Evolutionary conservation across 2,113 vertebrate genomes (phyloP), one percentile per base, ranked within the genome.

Genomic region (Lagopus muta): DNA sequence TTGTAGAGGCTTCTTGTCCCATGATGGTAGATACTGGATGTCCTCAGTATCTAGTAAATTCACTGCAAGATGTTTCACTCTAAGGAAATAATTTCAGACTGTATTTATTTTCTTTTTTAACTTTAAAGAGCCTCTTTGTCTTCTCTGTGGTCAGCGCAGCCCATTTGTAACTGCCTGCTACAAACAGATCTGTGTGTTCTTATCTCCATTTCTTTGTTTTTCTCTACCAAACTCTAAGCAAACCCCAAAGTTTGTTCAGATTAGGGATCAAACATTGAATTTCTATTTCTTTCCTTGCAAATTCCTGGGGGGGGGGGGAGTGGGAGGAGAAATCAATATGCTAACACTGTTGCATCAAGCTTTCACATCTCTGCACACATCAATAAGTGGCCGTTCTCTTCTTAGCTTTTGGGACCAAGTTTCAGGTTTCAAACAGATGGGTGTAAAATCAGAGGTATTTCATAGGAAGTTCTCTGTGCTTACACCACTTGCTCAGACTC

Each of bases 231-330:
- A 82, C 50, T 79, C 48, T 89, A 94, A 95, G 93, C 66, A 92
- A 90, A 65, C 67, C 88, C 91, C 88, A 77, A 93, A 89, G 83
- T 95, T 94, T 82, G 58, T 82, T 95, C 77, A 79, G 71, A 89
- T 93, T 95, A 87, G 58, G 81, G 94, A 95, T 97, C 95, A 95
- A 95, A 96, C 48, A 34, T 52, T 71, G 71, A 87, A 74, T 95
- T 95, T 93, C 91, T 94, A 22, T 94, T 92, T 92, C 28, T 92
- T 90, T 94, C 81, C 83, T 85, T 20, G 2, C 25, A 43, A 81
- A 94, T 89, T 95, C 85, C 73, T 58, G 1, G 22, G n/a, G 38
- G 34, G 7, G 11, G 12, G 38, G 38, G 38, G 38, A 8, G 38
- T 10, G 38, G 11, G 11, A 13, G 40, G 40, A 40, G 40, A 1